These are phyloP conservation scores for Gopherus flavomarginatus DNA, from an alignment of 2,113 vertebrate species.

Conservation along the genomic window DNA sequence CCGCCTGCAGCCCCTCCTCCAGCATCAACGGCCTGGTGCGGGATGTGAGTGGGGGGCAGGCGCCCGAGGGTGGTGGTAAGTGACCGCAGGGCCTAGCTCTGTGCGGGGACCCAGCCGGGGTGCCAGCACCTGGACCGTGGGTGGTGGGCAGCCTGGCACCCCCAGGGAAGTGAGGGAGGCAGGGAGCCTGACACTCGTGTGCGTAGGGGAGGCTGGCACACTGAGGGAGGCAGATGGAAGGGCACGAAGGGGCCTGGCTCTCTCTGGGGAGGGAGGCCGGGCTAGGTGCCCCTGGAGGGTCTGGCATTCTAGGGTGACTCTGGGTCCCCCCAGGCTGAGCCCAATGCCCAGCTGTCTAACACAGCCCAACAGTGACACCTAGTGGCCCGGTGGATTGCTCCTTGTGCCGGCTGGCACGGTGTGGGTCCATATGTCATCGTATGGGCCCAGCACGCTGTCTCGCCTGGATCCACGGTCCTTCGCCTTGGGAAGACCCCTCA, in stretches of 20 bases:
- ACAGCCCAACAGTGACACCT: neutral
- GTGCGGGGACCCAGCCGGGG: accelerated
- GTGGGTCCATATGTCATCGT: neutral
- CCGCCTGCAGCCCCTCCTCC: slow-evolving; percentile 83
- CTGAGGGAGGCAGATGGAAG: neutral
- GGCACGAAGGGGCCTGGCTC: neutral
- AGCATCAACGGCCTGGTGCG: slow-evolving; percentile 91
- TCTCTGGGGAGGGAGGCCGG: neutral
- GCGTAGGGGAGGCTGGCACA: neutral
- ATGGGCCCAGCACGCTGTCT: neutral
- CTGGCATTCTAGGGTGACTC: neutral
- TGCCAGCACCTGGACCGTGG: neutral
- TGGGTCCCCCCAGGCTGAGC: too few species aligned
- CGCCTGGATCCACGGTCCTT: neutral
- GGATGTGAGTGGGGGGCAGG: slow-evolving; percentile 76
- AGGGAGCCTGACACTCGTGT: neutral
- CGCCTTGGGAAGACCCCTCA: neutral
- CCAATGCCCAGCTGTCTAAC: neutral
- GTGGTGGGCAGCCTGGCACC: too few species aligned
- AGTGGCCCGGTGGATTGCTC: neutral
- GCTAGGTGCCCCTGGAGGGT: neutral
- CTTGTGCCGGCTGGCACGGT: neutral
- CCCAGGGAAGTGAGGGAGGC: neutral
- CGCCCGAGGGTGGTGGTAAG: slow-evolving; percentile 78
- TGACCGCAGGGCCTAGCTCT: accelerated